These are phyloP conservation scores for Sceloporus tristichus DNA, from an alignment of 2,113 vertebrate genomes.

Conservation along the genomic window DNA sequence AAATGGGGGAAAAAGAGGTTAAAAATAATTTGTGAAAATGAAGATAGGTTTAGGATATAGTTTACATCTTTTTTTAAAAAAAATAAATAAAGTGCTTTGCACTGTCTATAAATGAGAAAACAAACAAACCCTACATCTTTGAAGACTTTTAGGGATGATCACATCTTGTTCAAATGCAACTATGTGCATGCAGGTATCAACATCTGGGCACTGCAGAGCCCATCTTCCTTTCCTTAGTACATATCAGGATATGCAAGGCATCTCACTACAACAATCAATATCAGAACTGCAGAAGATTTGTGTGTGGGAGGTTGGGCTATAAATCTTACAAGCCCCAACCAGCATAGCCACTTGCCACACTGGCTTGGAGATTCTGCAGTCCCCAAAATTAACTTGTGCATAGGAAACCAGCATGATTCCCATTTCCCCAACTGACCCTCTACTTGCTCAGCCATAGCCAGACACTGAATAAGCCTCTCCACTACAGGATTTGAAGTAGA, in stretches of 20 bases:
- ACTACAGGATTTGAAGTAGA: neutral
- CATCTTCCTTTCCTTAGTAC: neutral
- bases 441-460: neutral
- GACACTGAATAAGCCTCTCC: neutral
- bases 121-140: neutral
- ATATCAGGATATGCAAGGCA: neutral
- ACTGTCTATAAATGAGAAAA: neutral
- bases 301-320: no score
- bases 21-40: no score
- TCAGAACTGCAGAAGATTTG: neutral
- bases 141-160: neutral
- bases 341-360: neutral
- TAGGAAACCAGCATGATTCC: neutral
- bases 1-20: neutral
- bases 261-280: no score
- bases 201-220: neutral
- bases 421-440: neutral
- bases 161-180: constrained; percentile 12
- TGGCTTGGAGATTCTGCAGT: no score
- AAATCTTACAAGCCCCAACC: neutral
- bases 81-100: neutral
- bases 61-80: neutral
- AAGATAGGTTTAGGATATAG: no score
- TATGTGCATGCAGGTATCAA: neutral
- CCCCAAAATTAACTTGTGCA: neutral